These are phyloP conservation scores for Nemurella pictetii DNA, from an alignment of 2,888 invertebrate genomes.

Conservation along the genomic window DNA sequence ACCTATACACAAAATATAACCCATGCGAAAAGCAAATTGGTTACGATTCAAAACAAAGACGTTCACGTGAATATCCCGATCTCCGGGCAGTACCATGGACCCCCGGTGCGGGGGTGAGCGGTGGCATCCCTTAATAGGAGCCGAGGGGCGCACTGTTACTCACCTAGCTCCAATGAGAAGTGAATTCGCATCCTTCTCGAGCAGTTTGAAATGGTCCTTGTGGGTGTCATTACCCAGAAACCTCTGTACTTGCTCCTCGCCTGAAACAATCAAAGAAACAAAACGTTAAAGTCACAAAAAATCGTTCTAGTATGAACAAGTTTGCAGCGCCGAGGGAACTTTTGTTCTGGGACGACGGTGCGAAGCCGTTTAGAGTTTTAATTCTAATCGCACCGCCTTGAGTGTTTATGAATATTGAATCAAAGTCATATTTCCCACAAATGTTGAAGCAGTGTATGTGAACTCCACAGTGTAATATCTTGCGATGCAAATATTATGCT, in stretches of 20 bases:
- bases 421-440: not conserved
- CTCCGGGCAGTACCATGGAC: no score
- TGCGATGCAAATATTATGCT: not conserved
- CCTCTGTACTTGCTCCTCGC: conserved; percentile 71
- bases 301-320: not conserved
- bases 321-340: not conserved
- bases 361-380: not conserved
- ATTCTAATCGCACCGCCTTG: not conserved
- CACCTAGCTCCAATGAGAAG: conserved; percentile 90
- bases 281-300: not conserved
- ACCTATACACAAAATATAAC: no score
- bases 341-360: not conserved
- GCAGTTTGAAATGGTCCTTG: conserved; percentile 85
- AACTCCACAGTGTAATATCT: not conserved
- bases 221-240: conserved; percentile 79
- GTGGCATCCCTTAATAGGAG: not conserved
- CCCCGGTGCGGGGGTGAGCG: not conserved
- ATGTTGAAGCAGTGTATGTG: not conserved
- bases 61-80: not conserved
- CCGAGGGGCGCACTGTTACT: conserved; percentile 46
- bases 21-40: not conserved
- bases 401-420: not conserved
- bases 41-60: not conserved
- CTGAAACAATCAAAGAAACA: conserved; percentile 59
- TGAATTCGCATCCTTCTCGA: conserved; percentile 83